Base-by-base conservation (phyloP, 2,888 invertebrate genomes). In the Lasius platythorax region DNA sequence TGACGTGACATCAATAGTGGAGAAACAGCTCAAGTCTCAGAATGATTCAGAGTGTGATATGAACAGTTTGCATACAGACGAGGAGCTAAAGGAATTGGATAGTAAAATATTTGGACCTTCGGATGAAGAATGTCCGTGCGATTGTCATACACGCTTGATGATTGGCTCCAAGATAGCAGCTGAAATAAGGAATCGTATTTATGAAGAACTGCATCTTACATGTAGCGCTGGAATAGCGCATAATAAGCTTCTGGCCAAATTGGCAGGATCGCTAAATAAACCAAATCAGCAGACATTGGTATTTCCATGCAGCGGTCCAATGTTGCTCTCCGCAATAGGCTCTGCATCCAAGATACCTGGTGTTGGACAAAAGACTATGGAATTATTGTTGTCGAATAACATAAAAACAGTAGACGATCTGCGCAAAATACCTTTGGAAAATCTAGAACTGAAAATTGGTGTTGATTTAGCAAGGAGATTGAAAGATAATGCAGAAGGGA, bases 201-300 rank as follows among this genome's bases (percentile, higher is more conserved):
- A 95, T 89, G 95, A 96, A 83, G 97, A 97, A 88, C 95, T 98
- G 88, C 96, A 97, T 75, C 96, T 98, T 85, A 98, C 98, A 2
- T 97, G 97, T 90, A 98, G 98, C 95, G 98, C 98, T 53, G 98
- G 98, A 72, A 96, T 98, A 86, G 97, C 97, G 50, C 97, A 98
- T 92, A 98, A 98, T 94, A 98, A 98, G 95, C 95, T 98, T 84
- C 94, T 98, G 92, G 97, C 98, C 3, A 98, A 98, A 95, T 95
- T 98, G 87, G 97, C 96, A 70, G 97, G 97, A 87, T 96, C 96
- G 58, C 95, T 96, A 87, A 96, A 98, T 93, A 98, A 98, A 94
- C 98, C 98, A 8, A 97, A 98, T 94, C 97, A 98, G 92, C 98
- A 98, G 95, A 98, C 98, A 0, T 96, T 97, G 40, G 95, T 98